These are phyloP conservation scores for Diarsia brunnea DNA, from an alignment of 2,888 invertebrate genomes.

Conservation along the genomic window DNA sequence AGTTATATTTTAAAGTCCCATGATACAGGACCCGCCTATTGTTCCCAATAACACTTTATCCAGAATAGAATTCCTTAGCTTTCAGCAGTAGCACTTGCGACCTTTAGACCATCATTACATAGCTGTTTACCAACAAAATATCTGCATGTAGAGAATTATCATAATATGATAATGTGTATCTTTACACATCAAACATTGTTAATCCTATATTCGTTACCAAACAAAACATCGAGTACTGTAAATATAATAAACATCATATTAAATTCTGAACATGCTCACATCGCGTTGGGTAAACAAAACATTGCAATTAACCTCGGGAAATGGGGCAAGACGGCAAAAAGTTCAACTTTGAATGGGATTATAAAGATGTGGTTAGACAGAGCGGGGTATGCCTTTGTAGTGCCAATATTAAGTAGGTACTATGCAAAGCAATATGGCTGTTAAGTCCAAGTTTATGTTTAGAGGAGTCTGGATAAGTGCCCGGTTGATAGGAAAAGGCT, in stretches of 20 bases:
- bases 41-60: background rate
- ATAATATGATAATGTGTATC: background rate
- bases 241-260: constrained; percentile 4
- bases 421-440: background rate
- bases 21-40: background rate
- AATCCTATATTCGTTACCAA: constrained; percentile 1
- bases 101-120: background rate
- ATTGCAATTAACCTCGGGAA: constrained; percentile 36
- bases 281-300: constrained; percentile 19
- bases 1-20: background rate
- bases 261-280: constrained; percentile 13
- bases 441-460: background rate
- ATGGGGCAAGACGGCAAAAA: constrained; percentile 46
- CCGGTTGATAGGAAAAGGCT: too few relatives aligned
- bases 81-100: background rate
- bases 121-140: background rate
- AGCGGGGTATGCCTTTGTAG: background rate
- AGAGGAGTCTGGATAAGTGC: too few relatives aligned
- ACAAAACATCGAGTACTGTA: background rate
- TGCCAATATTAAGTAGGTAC: background rate
- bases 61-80: background rate
- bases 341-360: constrained; percentile 24
- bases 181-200: constrained; percentile 8
- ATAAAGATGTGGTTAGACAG: constrained; percentile 24
- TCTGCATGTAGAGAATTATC: background rate